Evolutionary conservation across 2,797 vertebrate species (phyloP).

Genomic region (Brotula barbata): DNA sequence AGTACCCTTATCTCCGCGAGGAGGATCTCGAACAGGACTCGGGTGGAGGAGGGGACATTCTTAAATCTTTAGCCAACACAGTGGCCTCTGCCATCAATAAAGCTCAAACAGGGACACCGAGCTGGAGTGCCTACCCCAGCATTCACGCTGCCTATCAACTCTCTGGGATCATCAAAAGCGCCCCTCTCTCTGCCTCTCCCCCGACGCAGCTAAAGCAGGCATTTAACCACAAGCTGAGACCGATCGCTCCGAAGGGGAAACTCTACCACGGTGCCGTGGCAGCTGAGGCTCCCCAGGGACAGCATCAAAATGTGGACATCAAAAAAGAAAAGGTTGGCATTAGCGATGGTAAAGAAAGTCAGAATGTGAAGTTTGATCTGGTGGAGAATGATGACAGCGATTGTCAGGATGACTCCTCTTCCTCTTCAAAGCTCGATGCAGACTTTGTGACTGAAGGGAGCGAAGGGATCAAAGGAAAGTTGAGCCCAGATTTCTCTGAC

Average conservation of each 20-base stretch:
- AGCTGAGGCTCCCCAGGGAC: constrained; percentile 80
- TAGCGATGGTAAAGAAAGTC: constrained; percentile 81
- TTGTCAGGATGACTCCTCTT: constrained; percentile 84
- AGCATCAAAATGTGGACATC: constrained; percentile 84
- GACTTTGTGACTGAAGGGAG: constrained; percentile 80
- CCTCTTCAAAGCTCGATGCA: constrained; percentile 84
- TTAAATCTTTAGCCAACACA: constrained; percentile 98
- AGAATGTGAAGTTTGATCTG: constrained; percentile 82
- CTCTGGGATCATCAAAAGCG: constrained; percentile 88
- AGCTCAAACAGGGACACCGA: constrained; percentile 97
- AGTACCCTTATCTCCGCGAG: constrained; percentile 97
- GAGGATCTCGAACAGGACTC: constrained; percentile 96
- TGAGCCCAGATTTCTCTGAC: constrained; percentile 86
- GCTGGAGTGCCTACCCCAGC: constrained; percentile 98
- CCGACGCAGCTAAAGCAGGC: constrained; percentile 90
- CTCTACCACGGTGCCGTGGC: constrained; percentile 75
- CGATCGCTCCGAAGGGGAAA: constrained; percentile 95
- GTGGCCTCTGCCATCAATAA: constrained; percentile 99
- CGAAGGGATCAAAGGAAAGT: constrained; percentile 84
- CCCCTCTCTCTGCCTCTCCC: constrained; percentile 85
- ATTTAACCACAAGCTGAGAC: constrained; percentile 91
- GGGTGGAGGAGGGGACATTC: constrained; percentile 94
- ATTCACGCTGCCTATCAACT: constrained; percentile 99
- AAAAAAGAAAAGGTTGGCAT: constrained; percentile 89
- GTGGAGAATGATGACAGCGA: constrained; percentile 84